Percentiles rank a stretch among this genome's conserved stretches.
Conservation (phyloP, 2,888 invertebrate genomes). For the Bombylius discolor region DNA sequence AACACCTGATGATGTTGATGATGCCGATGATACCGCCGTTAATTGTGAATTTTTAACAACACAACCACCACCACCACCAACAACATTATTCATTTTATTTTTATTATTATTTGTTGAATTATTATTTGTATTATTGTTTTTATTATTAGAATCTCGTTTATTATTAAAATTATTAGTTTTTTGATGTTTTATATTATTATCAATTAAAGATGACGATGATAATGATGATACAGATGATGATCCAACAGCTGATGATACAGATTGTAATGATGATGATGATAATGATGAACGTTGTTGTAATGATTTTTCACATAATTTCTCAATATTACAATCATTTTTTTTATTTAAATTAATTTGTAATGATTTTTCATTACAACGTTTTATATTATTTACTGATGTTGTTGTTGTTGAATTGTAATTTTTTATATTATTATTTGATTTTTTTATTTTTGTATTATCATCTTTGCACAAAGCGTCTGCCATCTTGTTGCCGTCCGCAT, state of each 20-base stretch:
- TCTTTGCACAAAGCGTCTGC: constrained; percentile 63
- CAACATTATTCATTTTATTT: not conserved
- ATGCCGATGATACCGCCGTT: constrained; percentile 1
- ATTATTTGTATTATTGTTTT: not conserved
- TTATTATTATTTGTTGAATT: not conserved
- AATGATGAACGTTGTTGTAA: not conserved
- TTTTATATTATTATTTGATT: not conserved
- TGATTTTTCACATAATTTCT: not conserved
- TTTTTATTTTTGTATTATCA: constrained; percentile 34
- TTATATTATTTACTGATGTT: not conserved
- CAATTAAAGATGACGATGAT: not conserved
- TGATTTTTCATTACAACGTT: no score
- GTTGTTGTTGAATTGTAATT: not conserved
- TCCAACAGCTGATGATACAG: not conserved
- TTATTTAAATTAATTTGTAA: not conserved
- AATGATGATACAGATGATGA: not conserved
- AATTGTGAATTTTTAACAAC: not conserved
- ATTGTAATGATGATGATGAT: not conserved
- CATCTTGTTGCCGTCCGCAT: constrained; percentile 45
- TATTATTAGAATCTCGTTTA: not conserved
- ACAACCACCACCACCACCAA: no score
- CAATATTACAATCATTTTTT: not conserved
- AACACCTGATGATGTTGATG: constrained; percentile 2
- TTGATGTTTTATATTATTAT: no score
- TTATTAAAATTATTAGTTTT: no score